Conservation (phyloP, 2,113 vertebrate genomes). For the Leptosomus discolor region DNA sequence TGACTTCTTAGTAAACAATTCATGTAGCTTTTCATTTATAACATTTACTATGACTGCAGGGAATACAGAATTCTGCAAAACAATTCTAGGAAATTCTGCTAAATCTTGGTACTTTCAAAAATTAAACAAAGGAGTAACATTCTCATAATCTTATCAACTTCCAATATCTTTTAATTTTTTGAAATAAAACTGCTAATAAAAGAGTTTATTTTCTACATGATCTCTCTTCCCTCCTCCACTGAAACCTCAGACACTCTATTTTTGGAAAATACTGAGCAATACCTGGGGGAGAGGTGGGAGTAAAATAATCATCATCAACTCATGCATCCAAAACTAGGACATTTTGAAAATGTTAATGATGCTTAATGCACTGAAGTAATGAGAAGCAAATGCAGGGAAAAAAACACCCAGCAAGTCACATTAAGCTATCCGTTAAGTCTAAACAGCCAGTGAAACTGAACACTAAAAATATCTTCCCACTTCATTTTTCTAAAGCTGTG, state of each 20-base stretch:
- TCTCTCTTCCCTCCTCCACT: not conserved
- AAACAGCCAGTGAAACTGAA: not conserved
- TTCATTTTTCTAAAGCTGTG: not conserved
- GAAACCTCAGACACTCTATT: not conserved
- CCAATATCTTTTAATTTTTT: not conserved
- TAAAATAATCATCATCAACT: not conserved
- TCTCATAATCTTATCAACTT: not conserved
- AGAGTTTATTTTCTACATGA: not conserved
- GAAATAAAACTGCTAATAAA: not conserved
- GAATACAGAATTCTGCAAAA: not conserved
- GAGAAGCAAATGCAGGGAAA: not conserved
- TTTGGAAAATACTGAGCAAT: constrained; percentile 13
- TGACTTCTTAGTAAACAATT: not conserved
- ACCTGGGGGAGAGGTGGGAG: not conserved
- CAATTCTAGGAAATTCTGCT: not conserved
- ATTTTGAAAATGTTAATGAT: not conserved
- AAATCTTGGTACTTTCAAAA: not conserved
- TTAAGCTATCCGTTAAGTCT: not conserved
- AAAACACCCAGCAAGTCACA: not conserved
- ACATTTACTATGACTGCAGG: not conserved
- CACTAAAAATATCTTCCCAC: not conserved
- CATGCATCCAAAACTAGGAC: not conserved
- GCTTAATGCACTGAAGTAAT: not conserved
- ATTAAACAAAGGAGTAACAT: not conserved
- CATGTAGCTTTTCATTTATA: not conserved